A percentile compares a stretch with the other conserved stretches of the same genome.
Conservation (phyloP, 2,113 vertebrate genomes). For the Seriola aureovittata region DNA sequence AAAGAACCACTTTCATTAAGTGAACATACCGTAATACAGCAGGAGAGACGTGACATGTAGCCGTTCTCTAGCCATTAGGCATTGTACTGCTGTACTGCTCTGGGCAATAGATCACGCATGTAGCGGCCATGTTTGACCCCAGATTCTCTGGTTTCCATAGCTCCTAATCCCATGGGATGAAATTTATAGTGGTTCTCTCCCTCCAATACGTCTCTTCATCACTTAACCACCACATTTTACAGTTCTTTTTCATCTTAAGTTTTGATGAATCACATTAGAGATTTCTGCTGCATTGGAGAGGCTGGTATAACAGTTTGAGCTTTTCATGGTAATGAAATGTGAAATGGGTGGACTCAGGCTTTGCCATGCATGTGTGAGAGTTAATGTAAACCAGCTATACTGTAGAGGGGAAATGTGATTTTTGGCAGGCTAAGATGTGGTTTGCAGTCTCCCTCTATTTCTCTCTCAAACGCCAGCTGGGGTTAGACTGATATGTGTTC, state of each 20-base stretch:
- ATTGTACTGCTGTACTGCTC: constrained; percentile 25
- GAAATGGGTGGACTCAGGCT: constrained; percentile 71
- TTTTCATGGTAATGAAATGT: constrained; percentile 77
- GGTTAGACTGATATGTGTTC: constrained; percentile 56
- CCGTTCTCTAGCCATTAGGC: constrained; percentile 34
- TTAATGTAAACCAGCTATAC: constrained; percentile 81
- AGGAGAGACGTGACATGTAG: constrained; percentile 42
- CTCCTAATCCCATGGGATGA: constrained; percentile 46
- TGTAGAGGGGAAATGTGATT: constrained; percentile 79
- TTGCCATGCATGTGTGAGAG: constrained; percentile 74
- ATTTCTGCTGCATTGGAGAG: constrained; percentile 36
- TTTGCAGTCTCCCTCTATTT: constrained; percentile 68
- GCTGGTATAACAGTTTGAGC: constrained; percentile 65
- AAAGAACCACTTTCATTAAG: constrained; percentile 28
- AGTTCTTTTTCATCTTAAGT: constrained; percentile 55
- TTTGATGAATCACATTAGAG: constrained; percentile 57
- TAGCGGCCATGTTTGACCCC: constrained; percentile 54
- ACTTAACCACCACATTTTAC: constrained; percentile 47
- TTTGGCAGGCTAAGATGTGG: constrained; percentile 79
- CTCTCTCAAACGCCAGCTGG: constrained; percentile 62
- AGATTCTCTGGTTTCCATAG: constrained; percentile 58
- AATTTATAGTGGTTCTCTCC: constrained; percentile 36
- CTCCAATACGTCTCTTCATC: constrained; percentile 15
- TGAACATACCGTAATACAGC: constrained; percentile 34
- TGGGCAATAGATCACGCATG: constrained; percentile 59